A percentile compares a stretch with the other conserved stretches of the same genome.
These are phyloP conservation scores for Aspiorhynchus laticeps DNA, from an alignment of 2,113 vertebrate species.

Conservation along the genomic window DNA sequence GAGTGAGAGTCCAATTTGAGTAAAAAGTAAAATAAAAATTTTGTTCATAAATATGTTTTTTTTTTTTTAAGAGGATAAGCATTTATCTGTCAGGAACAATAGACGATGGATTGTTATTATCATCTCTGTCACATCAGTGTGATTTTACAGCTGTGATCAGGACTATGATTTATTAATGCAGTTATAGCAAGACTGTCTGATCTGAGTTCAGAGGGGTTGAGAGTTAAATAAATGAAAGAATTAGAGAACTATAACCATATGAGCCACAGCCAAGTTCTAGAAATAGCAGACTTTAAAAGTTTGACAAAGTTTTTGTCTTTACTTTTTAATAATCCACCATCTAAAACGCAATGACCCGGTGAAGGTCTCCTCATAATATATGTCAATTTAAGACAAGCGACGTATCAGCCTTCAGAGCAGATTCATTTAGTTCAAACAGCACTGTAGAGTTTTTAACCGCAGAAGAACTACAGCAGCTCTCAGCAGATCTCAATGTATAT, in stretches of 20 bases:
- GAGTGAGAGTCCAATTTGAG: too few relatives aligned
- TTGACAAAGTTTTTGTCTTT: neutral
- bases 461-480: neutral
- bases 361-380: neutral
- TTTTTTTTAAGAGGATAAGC: too few relatives aligned
- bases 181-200: neutral
- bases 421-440: neutral
- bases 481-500: neutral
- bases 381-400: neutral
- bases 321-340: slow-evolving; percentile 14
- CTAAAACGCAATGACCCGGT: neutral
- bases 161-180: neutral
- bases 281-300: slow-evolving; percentile 3
- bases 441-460: neutral
- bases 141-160: neutral
- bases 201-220: neutral
- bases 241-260: neutral
- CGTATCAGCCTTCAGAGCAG: neutral
- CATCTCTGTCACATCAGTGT: neutral
- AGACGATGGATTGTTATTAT: too few relatives aligned
- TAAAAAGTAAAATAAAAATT: too few relatives aligned
- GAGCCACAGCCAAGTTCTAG: neutral
- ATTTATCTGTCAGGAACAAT: too few relatives aligned
- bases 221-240: neutral
- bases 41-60: too few relatives aligned